These are phyloP conservation scores for Stenotaenia linearis DNA, from an alignment of 2,888 invertebrate genomes.

Conservation along the genomic window DNA sequence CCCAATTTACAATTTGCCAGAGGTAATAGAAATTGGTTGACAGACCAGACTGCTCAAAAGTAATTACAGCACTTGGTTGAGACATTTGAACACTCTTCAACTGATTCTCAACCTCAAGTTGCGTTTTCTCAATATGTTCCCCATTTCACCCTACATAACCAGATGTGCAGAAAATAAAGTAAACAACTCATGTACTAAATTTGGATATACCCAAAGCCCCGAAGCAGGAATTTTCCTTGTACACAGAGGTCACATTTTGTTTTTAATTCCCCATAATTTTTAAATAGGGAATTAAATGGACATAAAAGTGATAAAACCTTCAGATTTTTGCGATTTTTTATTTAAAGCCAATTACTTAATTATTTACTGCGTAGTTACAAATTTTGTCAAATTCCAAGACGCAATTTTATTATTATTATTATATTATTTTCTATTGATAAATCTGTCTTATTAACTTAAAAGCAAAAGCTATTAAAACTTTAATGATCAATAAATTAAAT, in stretches of 20 bases:
- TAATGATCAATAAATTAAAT: neutral
- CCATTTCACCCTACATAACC: neutral
- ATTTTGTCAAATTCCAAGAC: neutral
- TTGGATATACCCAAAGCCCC: neutral
- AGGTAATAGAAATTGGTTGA: neutral
- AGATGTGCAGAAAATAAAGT: slow-evolving; percentile 19
- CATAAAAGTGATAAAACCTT: neutral
- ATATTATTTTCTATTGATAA: neutral
- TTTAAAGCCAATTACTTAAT: no score
- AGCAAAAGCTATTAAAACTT: neutral
- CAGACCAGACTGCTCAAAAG: neutral
- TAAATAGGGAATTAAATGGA: neutral
- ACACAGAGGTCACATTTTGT: neutral
- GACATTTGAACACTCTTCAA: neutral
- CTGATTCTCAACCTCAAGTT: neutral
- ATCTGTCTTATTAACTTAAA: neutral
- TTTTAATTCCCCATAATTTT: neutral
- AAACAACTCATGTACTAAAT: neutral
- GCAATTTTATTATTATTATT: neutral
- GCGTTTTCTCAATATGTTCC: neutral
- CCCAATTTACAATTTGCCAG: no score
- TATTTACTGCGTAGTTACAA: neutral
- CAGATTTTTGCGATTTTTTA: neutral
- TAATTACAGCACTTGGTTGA: neutral
- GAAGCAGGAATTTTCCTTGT: neutral